Evolutionary conservation across 1,140 invertebrate genomes (phyloP).

Genomic region (Nasonia giraulti): DNA sequence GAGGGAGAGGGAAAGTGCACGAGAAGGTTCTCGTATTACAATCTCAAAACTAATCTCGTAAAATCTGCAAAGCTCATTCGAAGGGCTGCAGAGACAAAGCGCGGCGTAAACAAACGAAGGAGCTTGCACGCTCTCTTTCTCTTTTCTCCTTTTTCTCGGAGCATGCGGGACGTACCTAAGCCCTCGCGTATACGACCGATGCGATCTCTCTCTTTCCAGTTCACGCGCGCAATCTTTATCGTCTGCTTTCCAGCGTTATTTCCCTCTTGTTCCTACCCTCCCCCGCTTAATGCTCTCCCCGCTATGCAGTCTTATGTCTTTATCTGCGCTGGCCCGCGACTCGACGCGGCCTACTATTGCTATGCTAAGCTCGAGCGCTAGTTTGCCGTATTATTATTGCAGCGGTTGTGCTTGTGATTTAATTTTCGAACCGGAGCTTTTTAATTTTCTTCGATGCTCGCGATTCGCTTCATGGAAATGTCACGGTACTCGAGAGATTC

Average conservation of each 20-base stretch:
- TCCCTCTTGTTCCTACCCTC: not conserved
- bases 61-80: slow-evolving; percentile 32
- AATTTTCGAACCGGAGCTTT: no score
- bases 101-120: slow-evolving; percentile 8
- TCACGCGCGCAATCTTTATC: slow-evolving; percentile 19
- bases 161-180: not conserved
- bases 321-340: not conserved
- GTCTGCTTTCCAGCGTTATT: not conserved
- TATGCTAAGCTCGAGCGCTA: no score
- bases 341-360: no score
- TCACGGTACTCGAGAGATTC: no score
- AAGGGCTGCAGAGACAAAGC: not conserved
- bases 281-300: not conserved
- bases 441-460: no score
- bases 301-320: not conserved
- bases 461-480: no score
- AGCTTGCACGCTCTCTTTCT: no score
- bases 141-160: not conserved
- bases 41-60: slow-evolving; percentile 35
- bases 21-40: slow-evolving; percentile 5
- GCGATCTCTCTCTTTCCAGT: not conserved
- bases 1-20: no score
- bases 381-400: no score
- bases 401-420: no score
- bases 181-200: not conserved